A percentile compares a stretch with the other conserved stretches of the same genome.
phyloP scores from a whole-genome alignment of 2,797 vertebrate species.

The Neostethus bicornis region DNA sequence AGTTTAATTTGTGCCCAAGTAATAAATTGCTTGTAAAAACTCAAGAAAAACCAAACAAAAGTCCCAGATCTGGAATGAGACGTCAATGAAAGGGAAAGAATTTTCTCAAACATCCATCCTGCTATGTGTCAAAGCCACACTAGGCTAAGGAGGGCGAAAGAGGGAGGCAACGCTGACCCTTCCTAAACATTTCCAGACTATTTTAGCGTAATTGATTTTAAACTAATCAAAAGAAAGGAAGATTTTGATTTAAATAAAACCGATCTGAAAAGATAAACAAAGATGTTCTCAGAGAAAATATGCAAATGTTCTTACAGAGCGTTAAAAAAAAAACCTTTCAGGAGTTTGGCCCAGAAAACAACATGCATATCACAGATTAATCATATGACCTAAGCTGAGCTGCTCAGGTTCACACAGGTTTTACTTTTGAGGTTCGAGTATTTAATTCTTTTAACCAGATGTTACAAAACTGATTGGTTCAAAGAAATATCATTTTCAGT shows the following conservation, averaged over 20 bases:
- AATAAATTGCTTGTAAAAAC: too few species aligned
- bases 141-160: not conserved
- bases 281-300: not conserved
- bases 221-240: not conserved
- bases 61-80: not conserved
- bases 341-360: conserved; percentile 34
- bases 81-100: conserved; percentile 1
- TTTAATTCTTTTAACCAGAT: conserved; percentile 1
- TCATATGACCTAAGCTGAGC: conserved; percentile 7
- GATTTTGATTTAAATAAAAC: not conserved
- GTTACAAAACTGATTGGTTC: not conserved
- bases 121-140: not conserved
- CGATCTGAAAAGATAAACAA: conserved; percentile 9
- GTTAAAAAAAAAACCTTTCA: conserved; percentile 1
- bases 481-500: not conserved
- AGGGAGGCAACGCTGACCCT: not conserved
- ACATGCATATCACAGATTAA: conserved; percentile 19
- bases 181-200: conserved; percentile 5
- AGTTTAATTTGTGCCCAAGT: too few species aligned
- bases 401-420: conserved; percentile 2
- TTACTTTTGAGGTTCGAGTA: not conserved
- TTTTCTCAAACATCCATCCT: not conserved
- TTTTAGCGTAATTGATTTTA: not conserved
- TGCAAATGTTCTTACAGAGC: not conserved
- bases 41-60: not conserved